Base-by-base conservation (phyloP, 2,888 invertebrate genomes). In the Microctonus brassicae region DNA sequence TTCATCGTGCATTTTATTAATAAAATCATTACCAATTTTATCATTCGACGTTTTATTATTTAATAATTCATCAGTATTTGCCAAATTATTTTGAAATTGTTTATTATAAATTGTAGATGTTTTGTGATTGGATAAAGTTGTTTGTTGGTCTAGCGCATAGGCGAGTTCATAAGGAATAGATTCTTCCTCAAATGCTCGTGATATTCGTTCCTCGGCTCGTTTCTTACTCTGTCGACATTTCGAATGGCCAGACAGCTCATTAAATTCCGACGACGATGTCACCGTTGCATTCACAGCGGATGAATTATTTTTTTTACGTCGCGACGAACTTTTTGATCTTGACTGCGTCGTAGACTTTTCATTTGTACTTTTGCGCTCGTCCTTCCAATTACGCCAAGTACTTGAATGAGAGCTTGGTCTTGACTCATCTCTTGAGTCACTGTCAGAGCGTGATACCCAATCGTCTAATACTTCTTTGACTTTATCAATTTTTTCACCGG, bases 381-480 rank as follows among this genome's bases (percentile, higher is more conserved):
- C 33, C 33, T 71, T 71, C 29, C 66, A 53, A 39, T 42, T 47
- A 22, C 34, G 17, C 20, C 60, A 36, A 52, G 22, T 34, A 20
- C 36, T 20, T 5, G 4, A n/a, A 33, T 63, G 65, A 13, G 61
- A 34, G 53, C 52, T 68, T 9, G 68, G 22, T 10, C 67, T 77
- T 0, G 78, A 74, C 1, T 72, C 68, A 10, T 81, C 81, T 11
- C 73, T 72, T 2, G 81, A 81, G 20, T 84, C 84, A 9, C 81
- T 80, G 29, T 84, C 85, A 1, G 85, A 85, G 9, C 83, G 81
- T 0, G 84, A 85, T 2, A 85, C 83, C 86, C 86, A 86, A 58
- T 86, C 86, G 17, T 86, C 85, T 22, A 86, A 60, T 0, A 86
- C 86, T 29, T 86, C 86, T 29, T 83, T 84, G 0, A 85, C 84